Evolutionary conservation across 2,797 vertebrate genomes (phyloP).

Genomic region (Enteromius fasciolatus): DNA sequence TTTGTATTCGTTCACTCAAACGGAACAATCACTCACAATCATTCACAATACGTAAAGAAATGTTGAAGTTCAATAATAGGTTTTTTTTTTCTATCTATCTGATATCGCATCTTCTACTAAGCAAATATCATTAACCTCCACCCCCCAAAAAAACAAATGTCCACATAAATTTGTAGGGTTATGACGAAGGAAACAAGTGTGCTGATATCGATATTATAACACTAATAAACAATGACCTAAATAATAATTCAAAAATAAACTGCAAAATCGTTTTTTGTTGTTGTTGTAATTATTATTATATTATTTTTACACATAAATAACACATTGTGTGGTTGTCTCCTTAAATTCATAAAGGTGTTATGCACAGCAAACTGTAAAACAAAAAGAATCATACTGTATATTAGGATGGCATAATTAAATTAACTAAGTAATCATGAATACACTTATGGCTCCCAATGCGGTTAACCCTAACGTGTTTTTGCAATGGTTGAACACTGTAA

Average conservation of each 20-base stretch:
- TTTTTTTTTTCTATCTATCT: not conserved
- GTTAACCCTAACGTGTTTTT: constrained; percentile 4
- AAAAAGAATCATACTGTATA: not conserved
- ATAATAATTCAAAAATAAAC: not conserved
- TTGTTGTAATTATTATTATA: not conserved
- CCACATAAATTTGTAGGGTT: not conserved
- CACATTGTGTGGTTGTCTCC: not conserved
- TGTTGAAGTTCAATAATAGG: not conserved
- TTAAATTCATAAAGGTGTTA: not conserved
- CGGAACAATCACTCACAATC: constrained; percentile 56
- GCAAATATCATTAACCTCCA: not conserved
- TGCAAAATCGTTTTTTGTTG: not conserved
- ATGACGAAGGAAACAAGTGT: not conserved
- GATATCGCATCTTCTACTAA: not conserved
- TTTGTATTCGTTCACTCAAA: constrained; percentile 78
- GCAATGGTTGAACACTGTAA: not conserved
- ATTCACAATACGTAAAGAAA: not conserved
- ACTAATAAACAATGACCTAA: not conserved
- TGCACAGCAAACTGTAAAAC: not conserved
- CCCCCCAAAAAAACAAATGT: not conserved
- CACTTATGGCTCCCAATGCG: not conserved
- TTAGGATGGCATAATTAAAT: not conserved
- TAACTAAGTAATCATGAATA: constrained; percentile 1
- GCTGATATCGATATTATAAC: not conserved
- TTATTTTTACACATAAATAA: not conserved